Conservation (phyloP, 2,888 invertebrate genomes). For the Nineta flava region DNA sequence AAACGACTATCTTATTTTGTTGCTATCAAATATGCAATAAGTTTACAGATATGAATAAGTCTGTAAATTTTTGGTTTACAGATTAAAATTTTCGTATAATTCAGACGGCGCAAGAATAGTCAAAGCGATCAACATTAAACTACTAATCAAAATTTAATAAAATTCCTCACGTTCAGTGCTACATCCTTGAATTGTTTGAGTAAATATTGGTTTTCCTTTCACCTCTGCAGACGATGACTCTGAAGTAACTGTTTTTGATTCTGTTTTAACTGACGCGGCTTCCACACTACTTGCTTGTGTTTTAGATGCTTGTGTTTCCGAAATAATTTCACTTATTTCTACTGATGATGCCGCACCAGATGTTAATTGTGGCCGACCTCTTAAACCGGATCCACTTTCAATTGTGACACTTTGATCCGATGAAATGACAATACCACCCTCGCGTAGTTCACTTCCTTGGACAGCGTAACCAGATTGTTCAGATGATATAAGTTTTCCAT, state of each 20-base stretch:
- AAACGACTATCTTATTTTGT: too few species aligned
- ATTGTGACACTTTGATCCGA: conserved; percentile 6
- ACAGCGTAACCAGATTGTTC: conserved; percentile 13
- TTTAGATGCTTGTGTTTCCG: background rate
- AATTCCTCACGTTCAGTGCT: conserved; percentile 59
- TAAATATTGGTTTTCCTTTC: conserved; percentile 52
- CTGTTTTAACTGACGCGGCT: conserved; percentile 1
- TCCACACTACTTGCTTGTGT: too few species aligned
- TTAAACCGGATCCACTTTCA: background rate
- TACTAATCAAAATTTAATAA: too few species aligned
- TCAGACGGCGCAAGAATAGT: too few species aligned
- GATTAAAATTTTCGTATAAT: too few species aligned
- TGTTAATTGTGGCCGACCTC: background rate
- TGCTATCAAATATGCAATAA: too few species aligned
- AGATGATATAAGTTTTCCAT: conserved; percentile 15
- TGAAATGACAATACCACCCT: conserved; percentile 1
- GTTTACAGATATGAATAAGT: too few species aligned
- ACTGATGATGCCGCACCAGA: conserved; percentile 5
- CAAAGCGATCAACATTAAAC: too few species aligned
- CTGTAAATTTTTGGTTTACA: too few species aligned
- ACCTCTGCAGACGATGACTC: conserved; percentile 10
- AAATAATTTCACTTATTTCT: conserved; percentile 11
- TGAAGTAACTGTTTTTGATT: background rate
- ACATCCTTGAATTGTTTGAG: conserved; percentile 57
- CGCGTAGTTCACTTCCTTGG: conserved; percentile 8